phyloP scores from a whole-genome alignment of 2,113 vertebrate genomes.

The Neogale vison region DNA sequence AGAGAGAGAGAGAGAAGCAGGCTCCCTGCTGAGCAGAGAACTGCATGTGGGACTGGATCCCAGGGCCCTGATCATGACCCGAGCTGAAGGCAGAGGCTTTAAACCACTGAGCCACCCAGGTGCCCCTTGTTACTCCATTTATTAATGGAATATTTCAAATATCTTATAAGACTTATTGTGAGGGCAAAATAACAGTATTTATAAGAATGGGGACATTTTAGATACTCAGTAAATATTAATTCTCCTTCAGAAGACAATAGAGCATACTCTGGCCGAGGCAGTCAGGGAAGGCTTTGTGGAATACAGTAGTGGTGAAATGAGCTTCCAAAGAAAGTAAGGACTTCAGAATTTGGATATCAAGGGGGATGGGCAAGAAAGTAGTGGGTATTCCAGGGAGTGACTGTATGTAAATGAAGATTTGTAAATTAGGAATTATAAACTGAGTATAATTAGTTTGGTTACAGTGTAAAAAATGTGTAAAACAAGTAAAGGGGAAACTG shows the following conservation, averaged over 20 bases:
- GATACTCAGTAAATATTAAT: background rate
- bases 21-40: too few species aligned
- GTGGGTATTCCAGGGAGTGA: background rate
- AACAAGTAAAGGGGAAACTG: background rate
- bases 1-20: too few species aligned
- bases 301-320: background rate
- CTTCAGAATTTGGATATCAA: slow-evolving; percentile 1
- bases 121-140: background rate
- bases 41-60: too few species aligned
- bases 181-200: slow-evolving; percentile 21
- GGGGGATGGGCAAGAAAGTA: background rate
- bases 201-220: background rate
- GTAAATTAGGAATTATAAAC: background rate
- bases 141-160: background rate
- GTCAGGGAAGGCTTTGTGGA: background rate
- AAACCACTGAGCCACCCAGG: too few species aligned
- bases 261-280: background rate
- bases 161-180: background rate
- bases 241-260: background rate
- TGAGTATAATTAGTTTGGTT: background rate
- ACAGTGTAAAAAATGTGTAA: background rate
- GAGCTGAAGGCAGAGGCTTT: too few species aligned
- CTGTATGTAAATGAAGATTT: background rate
- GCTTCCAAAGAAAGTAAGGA: background rate
- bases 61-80: too few species aligned